Conservation (phyloP, 2,888 invertebrate species). For the Oligia fasciuncula region DNA sequence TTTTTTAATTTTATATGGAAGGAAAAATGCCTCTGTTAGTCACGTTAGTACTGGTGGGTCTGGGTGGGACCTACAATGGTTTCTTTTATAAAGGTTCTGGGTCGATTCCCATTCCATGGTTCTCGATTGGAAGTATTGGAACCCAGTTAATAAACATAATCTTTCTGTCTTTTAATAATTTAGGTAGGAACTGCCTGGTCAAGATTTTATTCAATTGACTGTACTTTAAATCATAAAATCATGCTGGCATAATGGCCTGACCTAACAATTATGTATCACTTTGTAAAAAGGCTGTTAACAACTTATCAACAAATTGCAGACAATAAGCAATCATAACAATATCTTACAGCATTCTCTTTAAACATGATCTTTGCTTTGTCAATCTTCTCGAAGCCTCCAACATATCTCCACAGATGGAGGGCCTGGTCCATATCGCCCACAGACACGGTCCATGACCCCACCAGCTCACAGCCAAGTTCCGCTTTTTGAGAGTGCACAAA, state of each 20-base stretch:
- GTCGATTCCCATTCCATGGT: background rate
- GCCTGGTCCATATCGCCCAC: slow-evolving; percentile 99
- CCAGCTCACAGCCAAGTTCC: slow-evolving; percentile 95
- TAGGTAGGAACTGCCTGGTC: background rate
- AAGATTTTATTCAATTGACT: background rate
- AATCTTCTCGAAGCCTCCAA: slow-evolving; percentile 97
- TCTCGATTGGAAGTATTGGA: background rate
- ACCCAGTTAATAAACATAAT: background rate
- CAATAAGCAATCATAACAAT: slow-evolving; percentile 2
- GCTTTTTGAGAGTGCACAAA: slow-evolving; percentile 93
- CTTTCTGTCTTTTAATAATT: background rate
- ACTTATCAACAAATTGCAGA: slow-evolving; percentile 3
- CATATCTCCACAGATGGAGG: slow-evolving; percentile 98
- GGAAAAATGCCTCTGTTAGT: background rate
- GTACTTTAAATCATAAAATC: background rate
- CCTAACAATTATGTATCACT: background rate
- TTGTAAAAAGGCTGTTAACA: background rate
- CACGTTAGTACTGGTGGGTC: background rate
- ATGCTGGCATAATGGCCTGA: background rate
- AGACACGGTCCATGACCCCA: slow-evolving; percentile 98
- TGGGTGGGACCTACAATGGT: background rate
- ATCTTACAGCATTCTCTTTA: slow-evolving; percentile 91
- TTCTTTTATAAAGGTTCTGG: background rate
- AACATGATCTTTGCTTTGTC: slow-evolving; percentile 94
- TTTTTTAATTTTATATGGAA: background rate